Base-by-base conservation (phyloP, 2,888 invertebrate species). In the Brachylomia viminalis region DNA sequence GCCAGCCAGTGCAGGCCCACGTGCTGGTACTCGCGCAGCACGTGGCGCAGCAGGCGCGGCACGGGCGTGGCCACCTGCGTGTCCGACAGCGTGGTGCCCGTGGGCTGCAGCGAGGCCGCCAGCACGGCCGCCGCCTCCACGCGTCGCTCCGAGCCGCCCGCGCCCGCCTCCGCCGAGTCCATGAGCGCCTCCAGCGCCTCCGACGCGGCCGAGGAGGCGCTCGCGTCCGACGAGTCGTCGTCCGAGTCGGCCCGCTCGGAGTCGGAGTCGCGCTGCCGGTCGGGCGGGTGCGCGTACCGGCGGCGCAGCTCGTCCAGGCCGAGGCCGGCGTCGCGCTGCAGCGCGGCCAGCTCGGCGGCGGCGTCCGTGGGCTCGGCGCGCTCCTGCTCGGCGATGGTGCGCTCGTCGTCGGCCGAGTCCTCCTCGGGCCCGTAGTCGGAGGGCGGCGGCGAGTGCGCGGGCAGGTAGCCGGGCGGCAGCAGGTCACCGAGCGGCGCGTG, bases 1-100 rank as follows among this genome's bases (percentile, higher is more conserved):
- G 99, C 99, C 89, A 99, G 97, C 99, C 99, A 99, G 95, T 99
- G 99, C 89, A 99, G 97, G 70, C 99, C 99, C 92, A 99, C 99
- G 94, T 99, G 99, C 96, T 99, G 99, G 96, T 99, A 99, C 96
- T 99, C 99, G 90, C 99, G 97, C 88, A 99, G 96, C 79, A 97
- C 96, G 95, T 99, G 99, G 93, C 98, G 98, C 88, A 99, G 96
- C 91, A 99, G 97, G 92, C 98, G 98, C 87, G 99, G 99, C 92
- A 99, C 98, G 90, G 98, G 98, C 65, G 99, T 99, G 82, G 98
- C 99, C 90, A 99, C 99, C 74, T 98, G 98, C 72, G 99, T 99
- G 76, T 99, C 99, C 88, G 99, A 98, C 87, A 99, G 97, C 38
- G 99, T 99, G 92, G 99, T 99, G 92, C 99, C 99, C 93, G 99